phyloP scores from a whole-genome alignment of 1,140 invertebrate species.

The Aplysia californica region DNA sequence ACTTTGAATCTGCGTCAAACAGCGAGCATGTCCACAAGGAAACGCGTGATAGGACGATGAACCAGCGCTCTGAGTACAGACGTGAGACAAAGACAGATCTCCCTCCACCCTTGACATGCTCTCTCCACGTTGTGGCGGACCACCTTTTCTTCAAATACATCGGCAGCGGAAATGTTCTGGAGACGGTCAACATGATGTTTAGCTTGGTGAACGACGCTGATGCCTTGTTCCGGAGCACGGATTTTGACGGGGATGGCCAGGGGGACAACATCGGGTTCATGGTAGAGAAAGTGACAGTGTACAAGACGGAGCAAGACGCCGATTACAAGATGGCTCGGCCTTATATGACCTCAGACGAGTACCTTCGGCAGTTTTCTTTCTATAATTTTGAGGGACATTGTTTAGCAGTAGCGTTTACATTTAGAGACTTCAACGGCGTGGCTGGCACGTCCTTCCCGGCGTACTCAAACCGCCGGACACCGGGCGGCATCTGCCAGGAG shows the following conservation, averaged over 20 bases:
- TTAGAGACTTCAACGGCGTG: constrained; percentile 46
- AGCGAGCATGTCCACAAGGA: no score
- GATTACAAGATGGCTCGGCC: constrained; percentile 35
- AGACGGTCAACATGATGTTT: constrained; percentile 46
- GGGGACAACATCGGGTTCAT: constrained; percentile 58
- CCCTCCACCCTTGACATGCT: no score
- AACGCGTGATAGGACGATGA: no score
- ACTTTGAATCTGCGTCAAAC: no score
- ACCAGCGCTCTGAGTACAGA: no score
- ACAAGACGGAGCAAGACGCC: constrained; percentile 8
- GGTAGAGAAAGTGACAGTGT: constrained; percentile 49
- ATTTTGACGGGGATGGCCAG: constrained; percentile 53
- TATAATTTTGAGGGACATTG: constrained; percentile 51
- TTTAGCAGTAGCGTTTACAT: constrained; percentile 51
- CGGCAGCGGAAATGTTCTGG: constrained; percentile 33
- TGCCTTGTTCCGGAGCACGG: constrained; percentile 50
- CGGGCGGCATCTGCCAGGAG: constrained; percentile 37
- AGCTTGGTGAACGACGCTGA: constrained; percentile 45
- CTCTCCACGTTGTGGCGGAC: constrained; percentile 49
- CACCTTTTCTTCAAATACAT: constrained; percentile 44
- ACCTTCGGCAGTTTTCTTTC: constrained; percentile 50
- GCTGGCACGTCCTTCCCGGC: constrained; percentile 46
- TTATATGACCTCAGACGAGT: constrained; percentile 31
- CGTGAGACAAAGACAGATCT: no score
- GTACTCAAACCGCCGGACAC: constrained; percentile 41